Evolutionary conservation across 2,888 invertebrate species (phyloP).

Genomic region (Drosophila anceps): DNA sequence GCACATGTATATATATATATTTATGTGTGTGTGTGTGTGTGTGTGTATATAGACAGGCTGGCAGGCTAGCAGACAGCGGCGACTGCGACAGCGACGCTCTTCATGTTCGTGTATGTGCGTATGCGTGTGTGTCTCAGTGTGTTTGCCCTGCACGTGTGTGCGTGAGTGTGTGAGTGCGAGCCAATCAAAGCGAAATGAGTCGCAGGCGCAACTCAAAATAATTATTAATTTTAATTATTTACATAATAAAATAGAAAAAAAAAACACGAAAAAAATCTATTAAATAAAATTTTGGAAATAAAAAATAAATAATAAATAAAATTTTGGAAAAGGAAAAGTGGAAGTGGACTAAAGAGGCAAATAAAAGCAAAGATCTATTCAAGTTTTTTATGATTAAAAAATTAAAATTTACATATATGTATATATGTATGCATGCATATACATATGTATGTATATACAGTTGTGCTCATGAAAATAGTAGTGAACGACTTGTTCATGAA

Average conservation of each 20-base stretch:
- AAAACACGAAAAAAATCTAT: background rate
- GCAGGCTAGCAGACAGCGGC: slow-evolving; percentile 24
- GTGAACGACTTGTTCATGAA: no score
- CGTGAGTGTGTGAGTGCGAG: slow-evolving; percentile 47
- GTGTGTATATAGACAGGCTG: background rate
- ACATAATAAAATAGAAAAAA: slow-evolving; percentile 12
- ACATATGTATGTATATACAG: no score
- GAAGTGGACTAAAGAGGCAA: no score
- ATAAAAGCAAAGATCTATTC: no score
- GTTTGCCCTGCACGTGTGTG: background rate
- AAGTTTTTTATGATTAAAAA: no score
- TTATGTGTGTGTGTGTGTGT: background rate
- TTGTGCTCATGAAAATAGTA: no score
- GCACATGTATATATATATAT: background rate
- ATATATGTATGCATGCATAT: no score
- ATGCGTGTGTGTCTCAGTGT: slow-evolving; percentile 14
- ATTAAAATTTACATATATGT: no score
- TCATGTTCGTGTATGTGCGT: slow-evolving; percentile 25
- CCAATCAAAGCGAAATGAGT: slow-evolving; percentile 65
- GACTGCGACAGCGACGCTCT: slow-evolving; percentile 38
- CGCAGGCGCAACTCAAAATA: slow-evolving; percentile 59
- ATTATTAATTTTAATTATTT: slow-evolving; percentile 28
- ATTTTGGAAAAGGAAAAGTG: no score
- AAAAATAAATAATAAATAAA: background rate
- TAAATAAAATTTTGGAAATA: background rate